Percentiles rank a stretch among this genome's conserved stretches.
These are phyloP conservation scores for Lepidothrix coronata DNA, from an alignment of 2,113 vertebrate species.

Conservation along the genomic window DNA sequence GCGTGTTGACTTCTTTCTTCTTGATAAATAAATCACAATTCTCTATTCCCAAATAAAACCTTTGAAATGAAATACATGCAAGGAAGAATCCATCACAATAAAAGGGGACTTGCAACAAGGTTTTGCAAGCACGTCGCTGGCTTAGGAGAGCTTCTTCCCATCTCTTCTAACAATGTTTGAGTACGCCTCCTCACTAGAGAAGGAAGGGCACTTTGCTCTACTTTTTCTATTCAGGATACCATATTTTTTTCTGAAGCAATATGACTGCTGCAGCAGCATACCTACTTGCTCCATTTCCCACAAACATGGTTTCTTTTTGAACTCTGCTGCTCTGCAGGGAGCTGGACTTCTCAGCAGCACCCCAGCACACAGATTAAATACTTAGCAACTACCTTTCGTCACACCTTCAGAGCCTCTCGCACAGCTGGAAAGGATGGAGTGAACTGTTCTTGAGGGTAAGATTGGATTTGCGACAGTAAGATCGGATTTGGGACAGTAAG, in stretches of 20 bases:
- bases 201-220: neutral
- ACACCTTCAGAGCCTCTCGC: neutral
- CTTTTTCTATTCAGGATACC: neutral
- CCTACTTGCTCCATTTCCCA: neutral
- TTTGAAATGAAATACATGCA: neutral
- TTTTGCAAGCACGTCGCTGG: neutral
- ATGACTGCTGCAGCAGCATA: neutral
- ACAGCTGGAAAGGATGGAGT: neutral
- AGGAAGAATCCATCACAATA: neutral
- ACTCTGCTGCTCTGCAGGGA: neutral
- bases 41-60: neutral
- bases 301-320: neutral
- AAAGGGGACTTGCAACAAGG: neutral
- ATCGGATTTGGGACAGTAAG: neutral
- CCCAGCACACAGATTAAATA: neutral
- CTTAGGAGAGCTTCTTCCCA: neutral
- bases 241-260: neutral
- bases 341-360: neutral
- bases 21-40: neutral
- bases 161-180: constrained; percentile 1
- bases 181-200: neutral
- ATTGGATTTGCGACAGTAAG: neutral
- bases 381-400: neutral
- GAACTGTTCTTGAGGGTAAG: neutral
- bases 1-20: neutral